Evolutionary conservation across 2,797 vertebrate genomes (phyloP).

Genomic region (Myotis planiceps): DNA sequence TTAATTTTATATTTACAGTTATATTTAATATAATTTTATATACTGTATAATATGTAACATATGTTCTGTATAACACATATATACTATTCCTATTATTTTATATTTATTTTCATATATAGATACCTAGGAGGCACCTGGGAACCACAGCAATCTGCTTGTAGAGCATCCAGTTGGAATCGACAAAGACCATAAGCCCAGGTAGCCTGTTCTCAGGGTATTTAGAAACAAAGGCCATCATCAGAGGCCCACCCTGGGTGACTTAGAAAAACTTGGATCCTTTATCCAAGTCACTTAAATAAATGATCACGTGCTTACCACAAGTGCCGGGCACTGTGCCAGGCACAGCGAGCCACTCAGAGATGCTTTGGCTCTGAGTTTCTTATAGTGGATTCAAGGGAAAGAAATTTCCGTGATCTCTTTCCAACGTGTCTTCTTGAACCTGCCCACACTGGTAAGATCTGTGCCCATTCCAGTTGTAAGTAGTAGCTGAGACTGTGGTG

Average conservation of each 20-base stretch:
- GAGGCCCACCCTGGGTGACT: neutral
- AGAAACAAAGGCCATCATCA: neutral
- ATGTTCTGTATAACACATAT: neutral
- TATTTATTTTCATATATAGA: neutral
- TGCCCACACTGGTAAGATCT: neutral
- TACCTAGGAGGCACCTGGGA: neutral
- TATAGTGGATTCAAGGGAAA: neutral
- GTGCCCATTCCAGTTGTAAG: neutral
- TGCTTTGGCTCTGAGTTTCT: neutral
- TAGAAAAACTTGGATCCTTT: neutral
- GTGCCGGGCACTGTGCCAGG: neutral
- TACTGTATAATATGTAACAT: neutral
- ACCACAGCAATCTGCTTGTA: neutral
- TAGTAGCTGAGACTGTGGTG: neutral
- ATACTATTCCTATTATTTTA: neutral
- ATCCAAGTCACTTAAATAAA: constrained; percentile 11
- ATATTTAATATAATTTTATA: neutral
- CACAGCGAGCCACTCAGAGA: neutral
- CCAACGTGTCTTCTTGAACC: neutral
- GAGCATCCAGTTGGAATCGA: neutral
- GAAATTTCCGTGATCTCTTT: neutral
- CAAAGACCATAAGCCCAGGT: neutral
- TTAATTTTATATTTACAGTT: neutral
- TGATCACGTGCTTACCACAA: neutral
- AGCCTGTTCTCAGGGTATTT: neutral